Evolutionary conservation across 37 sponge, comb jelly and placozoan species (phyloP).

Genomic region (Lycopodina hypogea): DNA sequence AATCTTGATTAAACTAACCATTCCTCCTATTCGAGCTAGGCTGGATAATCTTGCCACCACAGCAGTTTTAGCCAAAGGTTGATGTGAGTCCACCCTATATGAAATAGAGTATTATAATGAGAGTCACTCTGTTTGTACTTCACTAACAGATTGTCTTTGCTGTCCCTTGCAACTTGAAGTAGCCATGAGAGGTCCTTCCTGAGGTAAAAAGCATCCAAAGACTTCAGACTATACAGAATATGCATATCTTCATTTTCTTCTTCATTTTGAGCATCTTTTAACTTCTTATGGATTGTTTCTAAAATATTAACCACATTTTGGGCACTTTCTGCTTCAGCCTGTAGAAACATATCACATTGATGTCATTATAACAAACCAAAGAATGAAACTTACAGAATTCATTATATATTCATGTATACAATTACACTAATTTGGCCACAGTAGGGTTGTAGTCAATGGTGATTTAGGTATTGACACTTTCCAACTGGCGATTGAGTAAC

Average conservation of each 20-base stretch:
- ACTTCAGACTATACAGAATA: background rate
- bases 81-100: background rate
- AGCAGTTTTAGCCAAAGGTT: background rate
- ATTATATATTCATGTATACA: too few species aligned
- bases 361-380: too few species aligned
- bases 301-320: too few species aligned
- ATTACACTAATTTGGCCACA: too few species aligned
- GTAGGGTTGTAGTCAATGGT: too few species aligned
- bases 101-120: background rate
- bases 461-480: too few species aligned
- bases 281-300: background rate
- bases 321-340: too few species aligned
- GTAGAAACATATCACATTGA: too few species aligned
- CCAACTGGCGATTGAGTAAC: too few species aligned
- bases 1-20: constrained; percentile 15
- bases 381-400: too few species aligned
- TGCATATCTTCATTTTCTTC: background rate
- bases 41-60: background rate
- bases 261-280: background rate
- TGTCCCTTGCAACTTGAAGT: background rate
- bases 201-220: background rate
- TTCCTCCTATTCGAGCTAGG: constrained; percentile 15
- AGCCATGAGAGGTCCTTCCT: constrained; percentile 12
- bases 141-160: background rate
- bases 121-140: background rate